Conservation (phyloP, 2,797 vertebrate genomes). For the Acestrorhynchus altus region DNA sequence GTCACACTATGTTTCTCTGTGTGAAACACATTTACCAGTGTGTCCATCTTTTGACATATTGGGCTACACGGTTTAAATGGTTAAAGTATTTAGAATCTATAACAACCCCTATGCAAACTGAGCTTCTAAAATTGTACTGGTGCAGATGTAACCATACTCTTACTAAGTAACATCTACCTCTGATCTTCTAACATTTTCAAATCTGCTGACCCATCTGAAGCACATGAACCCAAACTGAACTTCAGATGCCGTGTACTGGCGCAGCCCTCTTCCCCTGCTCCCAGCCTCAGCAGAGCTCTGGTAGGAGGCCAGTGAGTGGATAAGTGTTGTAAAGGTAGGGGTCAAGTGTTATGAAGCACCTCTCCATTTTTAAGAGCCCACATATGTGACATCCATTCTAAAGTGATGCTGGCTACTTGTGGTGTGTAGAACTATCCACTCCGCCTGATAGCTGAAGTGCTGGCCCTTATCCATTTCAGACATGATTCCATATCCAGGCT, state of each 20-base stretch:
- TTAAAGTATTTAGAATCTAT: background rate
- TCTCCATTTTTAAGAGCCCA: background rate
- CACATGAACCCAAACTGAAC: background rate
- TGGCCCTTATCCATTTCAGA: background rate
- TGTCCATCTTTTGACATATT: no score
- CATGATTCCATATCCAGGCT: conserved; percentile 33
- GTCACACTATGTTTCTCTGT: no score
- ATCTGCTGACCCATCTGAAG: background rate
- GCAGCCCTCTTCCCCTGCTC: background rate
- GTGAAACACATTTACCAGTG: no score
- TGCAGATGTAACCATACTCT: background rate
- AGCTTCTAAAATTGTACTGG: background rate
- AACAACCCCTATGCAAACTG: background rate
- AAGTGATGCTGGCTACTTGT: background rate
- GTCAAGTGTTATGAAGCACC: background rate
- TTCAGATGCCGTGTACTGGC: background rate
- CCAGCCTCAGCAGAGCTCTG: background rate
- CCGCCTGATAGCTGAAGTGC: background rate
- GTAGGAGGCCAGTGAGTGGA: background rate
- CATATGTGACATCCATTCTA: background rate
- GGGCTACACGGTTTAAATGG: background rate
- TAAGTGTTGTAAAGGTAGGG: background rate
- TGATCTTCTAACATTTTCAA: conserved; percentile 4
- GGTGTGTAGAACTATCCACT: background rate
- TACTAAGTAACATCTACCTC: conserved; percentile 12